Base-by-base conservation (phyloP, 2,888 invertebrate species). In the Nesidiocoris tenuis region DNA sequence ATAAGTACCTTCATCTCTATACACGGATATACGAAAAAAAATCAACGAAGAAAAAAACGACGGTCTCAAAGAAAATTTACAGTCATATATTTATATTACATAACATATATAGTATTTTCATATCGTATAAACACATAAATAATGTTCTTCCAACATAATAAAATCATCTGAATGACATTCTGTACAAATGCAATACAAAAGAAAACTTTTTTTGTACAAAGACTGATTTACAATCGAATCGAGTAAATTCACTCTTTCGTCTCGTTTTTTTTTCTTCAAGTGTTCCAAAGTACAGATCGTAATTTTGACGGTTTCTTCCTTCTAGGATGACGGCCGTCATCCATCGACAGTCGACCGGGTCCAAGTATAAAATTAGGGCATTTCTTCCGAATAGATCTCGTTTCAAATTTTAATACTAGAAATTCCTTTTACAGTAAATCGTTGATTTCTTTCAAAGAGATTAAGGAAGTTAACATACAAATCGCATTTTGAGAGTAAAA, bases 81-180 rank as follows among this genome's bases (percentile, higher is more conserved):
- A 78, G 77, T 78, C 71, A 77, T 75, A 77, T 78, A 77, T 77
- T 75, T 77, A 72, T 72, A 61, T 72, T 72, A 72, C 72, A 72
- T 72, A 78, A 78, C 77, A 74, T 71, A 39, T 39, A 39, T 39
- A 39, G 39, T 39, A 39, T 39, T 39, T 78, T 74, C 64, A 57
- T 75, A 72, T 77, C 71, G 72, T 78, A 78, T 77, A 78, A 78
- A 78, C 76, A 78, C 76, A 78, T 78, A 78, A 78, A 78, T 76
- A 78, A 76, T 70, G 68, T 61, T 77, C 39, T 39, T 68, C 75
- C 67, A 77, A 78, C 78, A 76, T 77, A 77, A 76, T 77, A 78
- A 77, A 78, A 77, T 76, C 66, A 70, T 77, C 77, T 68, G 72
- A 77, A 72, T 61, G 72, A 72, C 25, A 63, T 61, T 72, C 72